A percentile compares a stretch with the other conserved stretches of the same genome.
Evolutionary conservation across 2,888 invertebrate genomes (phyloP).

Genomic region (Cephus spinipes): DNA sequence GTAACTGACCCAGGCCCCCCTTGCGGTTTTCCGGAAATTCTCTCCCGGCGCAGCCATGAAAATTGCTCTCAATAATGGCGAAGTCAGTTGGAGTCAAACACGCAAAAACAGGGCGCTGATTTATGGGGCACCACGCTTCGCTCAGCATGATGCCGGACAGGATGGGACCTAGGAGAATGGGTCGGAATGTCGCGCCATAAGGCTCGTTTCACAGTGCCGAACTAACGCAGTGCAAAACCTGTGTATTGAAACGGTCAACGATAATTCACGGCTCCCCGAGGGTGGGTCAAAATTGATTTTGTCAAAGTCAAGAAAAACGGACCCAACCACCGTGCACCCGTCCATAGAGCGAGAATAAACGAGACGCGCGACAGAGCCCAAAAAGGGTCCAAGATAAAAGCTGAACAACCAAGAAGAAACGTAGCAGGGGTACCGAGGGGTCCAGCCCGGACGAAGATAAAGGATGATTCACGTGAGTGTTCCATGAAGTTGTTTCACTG

Average conservation of each 20-base stretch:
- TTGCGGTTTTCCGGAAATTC: conserved; percentile 44
- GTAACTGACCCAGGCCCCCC: background rate
- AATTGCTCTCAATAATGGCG: conserved; percentile 52
- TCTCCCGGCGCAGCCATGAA: conserved; percentile 38
- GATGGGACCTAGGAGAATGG: conserved; percentile 1
- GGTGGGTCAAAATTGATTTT: background rate
- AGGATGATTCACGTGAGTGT: background rate
- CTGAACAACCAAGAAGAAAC: background rate
- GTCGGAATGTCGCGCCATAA: background rate
- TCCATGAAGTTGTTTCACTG: background rate
- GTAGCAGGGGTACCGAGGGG: background rate
- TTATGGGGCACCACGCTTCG: conserved; percentile 51
- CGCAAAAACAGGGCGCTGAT: conserved; percentile 60
- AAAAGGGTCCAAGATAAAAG: background rate
- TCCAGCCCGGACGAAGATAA: background rate
- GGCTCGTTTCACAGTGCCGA: background rate
- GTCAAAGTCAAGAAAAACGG: background rate
- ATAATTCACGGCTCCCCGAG: background rate
- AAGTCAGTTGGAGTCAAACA: conserved; percentile 53
- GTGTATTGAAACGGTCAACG: background rate
- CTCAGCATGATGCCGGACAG: conserved; percentile 42
- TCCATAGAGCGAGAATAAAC: background rate
- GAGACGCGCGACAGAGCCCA: background rate
- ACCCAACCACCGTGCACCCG: background rate
- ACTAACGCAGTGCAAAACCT: background rate